Conservation (phyloP, 2,797 vertebrate genomes). For the Bradypodion pumilum region DNA sequence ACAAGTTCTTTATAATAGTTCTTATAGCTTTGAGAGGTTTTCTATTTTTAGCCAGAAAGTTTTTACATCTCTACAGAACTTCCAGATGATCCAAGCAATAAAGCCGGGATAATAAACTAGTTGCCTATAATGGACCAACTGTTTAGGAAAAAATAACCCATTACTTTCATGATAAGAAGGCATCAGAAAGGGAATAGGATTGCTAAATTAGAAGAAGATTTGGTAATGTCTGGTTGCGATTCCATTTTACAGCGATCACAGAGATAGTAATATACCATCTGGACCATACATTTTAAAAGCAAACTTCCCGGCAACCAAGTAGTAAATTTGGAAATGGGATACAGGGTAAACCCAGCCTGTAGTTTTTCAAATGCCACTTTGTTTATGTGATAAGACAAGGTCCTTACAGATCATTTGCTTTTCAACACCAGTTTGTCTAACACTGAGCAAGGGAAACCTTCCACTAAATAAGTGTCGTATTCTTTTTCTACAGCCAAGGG, state of each 20-base stretch:
- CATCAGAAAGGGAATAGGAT: slow-evolving; percentile 13
- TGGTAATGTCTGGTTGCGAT: slow-evolving; percentile 18
- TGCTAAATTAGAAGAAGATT: slow-evolving; percentile 39
- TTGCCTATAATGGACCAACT: slow-evolving; percentile 21
- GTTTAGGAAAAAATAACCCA: not conserved
- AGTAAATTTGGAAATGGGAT: slow-evolving; percentile 1
- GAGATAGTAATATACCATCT: slow-evolving; percentile 13
- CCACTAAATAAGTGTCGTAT: not conserved
- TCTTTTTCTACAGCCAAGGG: not conserved
- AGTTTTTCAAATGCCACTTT: not conserved
- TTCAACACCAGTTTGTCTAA: not conserved
- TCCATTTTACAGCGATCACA: slow-evolving; percentile 28
- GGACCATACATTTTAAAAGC: slow-evolving; percentile 19
- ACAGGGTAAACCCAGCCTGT: not conserved
- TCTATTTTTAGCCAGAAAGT: not conserved
- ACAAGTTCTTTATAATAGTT: not conserved
- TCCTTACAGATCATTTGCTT: slow-evolving; percentile 17
- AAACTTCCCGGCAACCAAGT: slow-evolving; percentile 19
- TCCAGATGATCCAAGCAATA: slow-evolving; percentile 10
- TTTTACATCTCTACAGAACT: not conserved
- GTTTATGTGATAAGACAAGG: slow-evolving; percentile 17
- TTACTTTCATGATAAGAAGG: not conserved
- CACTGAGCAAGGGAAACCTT: not conserved
- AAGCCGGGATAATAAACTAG: not conserved
- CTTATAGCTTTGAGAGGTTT: not conserved